Conservation (phyloP, 2,113 vertebrate genomes). For the Ariopsis seemanni region DNA sequence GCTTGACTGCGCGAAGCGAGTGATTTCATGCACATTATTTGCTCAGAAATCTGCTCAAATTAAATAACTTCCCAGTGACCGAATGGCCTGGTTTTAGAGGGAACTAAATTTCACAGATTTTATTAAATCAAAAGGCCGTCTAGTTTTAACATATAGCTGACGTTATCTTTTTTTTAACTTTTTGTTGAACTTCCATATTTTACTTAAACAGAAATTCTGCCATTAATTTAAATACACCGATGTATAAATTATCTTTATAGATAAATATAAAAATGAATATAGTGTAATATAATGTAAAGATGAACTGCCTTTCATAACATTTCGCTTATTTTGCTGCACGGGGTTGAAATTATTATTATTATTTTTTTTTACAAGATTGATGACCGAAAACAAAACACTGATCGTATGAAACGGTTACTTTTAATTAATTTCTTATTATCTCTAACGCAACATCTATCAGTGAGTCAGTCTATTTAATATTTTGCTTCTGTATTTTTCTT, state of each 20-base stretch:
- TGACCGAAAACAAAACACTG: background rate
- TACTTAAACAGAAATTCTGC: no score
- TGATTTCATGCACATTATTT: no score
- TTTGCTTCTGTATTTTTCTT: background rate
- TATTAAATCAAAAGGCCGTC: no score
- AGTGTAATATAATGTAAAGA: background rate
- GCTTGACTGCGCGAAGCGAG: no score
- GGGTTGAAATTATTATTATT: background rate
- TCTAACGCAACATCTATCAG: background rate
- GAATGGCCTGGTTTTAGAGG: no score
- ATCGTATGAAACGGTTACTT: background rate
- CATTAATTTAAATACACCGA: background rate
- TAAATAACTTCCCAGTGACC: no score
- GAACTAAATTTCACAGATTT: no score
- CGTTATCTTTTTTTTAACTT: background rate
- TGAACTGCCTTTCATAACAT: background rate
- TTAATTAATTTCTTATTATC: slow-evolving; percentile 20
- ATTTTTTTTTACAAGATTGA: background rate
- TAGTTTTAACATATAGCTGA: no score
- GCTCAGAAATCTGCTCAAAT: no score
- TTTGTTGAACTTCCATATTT: background rate
- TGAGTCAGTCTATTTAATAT: background rate
- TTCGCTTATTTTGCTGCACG: background rate
- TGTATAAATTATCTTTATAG: background rate
- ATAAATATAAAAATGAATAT: background rate